Evolutionary conservation across 2,888 invertebrate genomes (phyloP), one percentile per base, ranked within the genome.

Genomic region (Morpho helenor): DNA sequence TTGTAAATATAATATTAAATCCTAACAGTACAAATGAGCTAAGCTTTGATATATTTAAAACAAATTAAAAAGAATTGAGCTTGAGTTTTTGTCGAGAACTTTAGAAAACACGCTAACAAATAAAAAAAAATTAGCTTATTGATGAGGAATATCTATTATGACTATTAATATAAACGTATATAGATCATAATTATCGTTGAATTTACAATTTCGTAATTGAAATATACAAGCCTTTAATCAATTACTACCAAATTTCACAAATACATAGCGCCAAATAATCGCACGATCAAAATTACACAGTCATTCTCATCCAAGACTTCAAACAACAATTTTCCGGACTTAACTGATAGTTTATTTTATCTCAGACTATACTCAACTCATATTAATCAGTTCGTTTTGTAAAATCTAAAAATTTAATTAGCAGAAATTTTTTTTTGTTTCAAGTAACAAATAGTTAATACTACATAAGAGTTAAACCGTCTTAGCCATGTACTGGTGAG

Each of bases 351-450:
- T 59, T 39, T 66, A 62, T 56, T 64, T 66, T 67, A 82, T 72
- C 79, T 87, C 82, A 84, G 83, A 85, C 84, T 84, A 80, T 76
- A 76, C 72, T 75, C 76, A 78, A 81, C 79, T 80, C 81, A 72
- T 71, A 77, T 70, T 72, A 81, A 80, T 81, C 79, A 82, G 79
- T 84, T 79, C 78, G 70, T 74, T 66, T 74, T 70, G 71, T 71
- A 78, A 77, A 63, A 71, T 66, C 74, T 77, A 73, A 73, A 69
- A 66, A 69, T 67, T 69, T 64, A 62, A 61, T 64, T 59, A 61
- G 56, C 59, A 66, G 71, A 68, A n/a, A 69, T 77, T 78, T 77
- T 49, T 79, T 77, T 77, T 82, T 82, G 80, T 82, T 81, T 79
- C 82, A 85, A 82, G 82, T 63, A 55, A 50, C 49, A 56, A 50